Base-by-base conservation (phyloP, 2,797 vertebrate species). In the Yasuhikotakia modesta region DNA sequence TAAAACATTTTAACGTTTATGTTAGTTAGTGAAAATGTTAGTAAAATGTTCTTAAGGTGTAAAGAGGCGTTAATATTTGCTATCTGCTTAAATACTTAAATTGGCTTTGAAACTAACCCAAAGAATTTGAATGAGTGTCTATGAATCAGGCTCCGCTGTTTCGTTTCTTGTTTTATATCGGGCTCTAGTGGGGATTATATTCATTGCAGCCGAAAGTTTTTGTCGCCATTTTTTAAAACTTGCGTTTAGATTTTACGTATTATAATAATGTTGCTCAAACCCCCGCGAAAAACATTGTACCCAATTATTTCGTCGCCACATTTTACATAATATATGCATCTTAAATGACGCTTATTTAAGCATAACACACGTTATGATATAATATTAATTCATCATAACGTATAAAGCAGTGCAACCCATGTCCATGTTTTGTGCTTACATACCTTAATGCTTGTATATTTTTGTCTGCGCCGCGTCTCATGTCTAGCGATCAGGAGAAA, bases 101-200 rank as follows among this genome's bases (percentile, higher is more conserved):
- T 5, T 7, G 32, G 32, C 6, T 5, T 35, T 35, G 6, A 35
- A 35, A 35, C 32, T 35, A 35, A 35, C 32, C 32, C 6, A 35
- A 7, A 35, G 32, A 35, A 35, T 5, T 10, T 39, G 11, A 39
- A 39, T 57, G 6, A 16, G n/a, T 3, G 13, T 63, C 22, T 5
- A 16, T 11, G 16, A 10, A 65, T 21, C 35, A 12, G 22, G 30
- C 10, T 4, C 12, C 19, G 4, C 4, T 5, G 60, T 35, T 3
- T 55, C 4, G 27, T 70, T 78, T 78, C 16, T 48, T 55, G 67
- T 43, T 65, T 46, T 24, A 52, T 48, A 16, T 70, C 57, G 61
- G 4, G 68, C 76, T 81, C 82, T 79, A 76, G 72, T 76, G 82
- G 82, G 72, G 13, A 16, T 48, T 19, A 19, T n/a, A 11, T 27